Conservation (phyloP, 2,888 invertebrate species). For the Latrodectus elegans region DNA sequence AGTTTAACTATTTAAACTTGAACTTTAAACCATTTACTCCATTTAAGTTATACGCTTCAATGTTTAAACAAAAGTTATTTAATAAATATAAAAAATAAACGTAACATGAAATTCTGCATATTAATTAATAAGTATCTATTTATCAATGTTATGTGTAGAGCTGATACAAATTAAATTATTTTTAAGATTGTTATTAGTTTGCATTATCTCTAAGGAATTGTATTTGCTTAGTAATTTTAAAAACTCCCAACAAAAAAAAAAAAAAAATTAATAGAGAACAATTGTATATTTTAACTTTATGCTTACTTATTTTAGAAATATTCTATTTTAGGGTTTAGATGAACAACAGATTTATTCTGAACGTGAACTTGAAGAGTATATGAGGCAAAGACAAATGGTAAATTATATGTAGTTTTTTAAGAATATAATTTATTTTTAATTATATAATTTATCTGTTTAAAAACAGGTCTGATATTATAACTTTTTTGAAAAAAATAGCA, state of each 20-base stretch:
- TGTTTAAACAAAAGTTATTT: too few relatives aligned
- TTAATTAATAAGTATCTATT: too few relatives aligned
- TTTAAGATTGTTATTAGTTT: too few relatives aligned
- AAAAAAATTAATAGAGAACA: background rate
- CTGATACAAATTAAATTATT: too few relatives aligned
- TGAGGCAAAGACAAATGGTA: conserved; percentile 81
- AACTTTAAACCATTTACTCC: too few relatives aligned
- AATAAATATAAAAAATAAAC: too few relatives aligned
- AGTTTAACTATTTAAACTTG: too few relatives aligned
- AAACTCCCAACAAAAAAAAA: background rate
- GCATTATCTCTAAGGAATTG: too few relatives aligned
- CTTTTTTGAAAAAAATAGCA: conserved; percentile 10
- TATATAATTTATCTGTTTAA: background rate
- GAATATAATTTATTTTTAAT: background rate
- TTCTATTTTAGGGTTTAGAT: conserved; percentile 79
- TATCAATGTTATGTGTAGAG: too few relatives aligned
- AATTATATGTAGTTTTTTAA: conserved; percentile 17
- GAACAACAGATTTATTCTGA: conserved; percentile 88
- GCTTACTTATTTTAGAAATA: background rate
- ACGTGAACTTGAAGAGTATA: conserved; percentile 88
- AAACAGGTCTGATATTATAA: background rate
- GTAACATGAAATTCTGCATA: too few relatives aligned
- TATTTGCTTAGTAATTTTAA: too few relatives aligned
- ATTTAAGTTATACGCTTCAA: too few relatives aligned
- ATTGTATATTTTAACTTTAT: background rate